A percentile compares a stretch with the other conserved stretches of the same genome.
Conservation (phyloP, 92 coral and sea anemone genomes). For the Isaurus tuberculatus region DNA sequence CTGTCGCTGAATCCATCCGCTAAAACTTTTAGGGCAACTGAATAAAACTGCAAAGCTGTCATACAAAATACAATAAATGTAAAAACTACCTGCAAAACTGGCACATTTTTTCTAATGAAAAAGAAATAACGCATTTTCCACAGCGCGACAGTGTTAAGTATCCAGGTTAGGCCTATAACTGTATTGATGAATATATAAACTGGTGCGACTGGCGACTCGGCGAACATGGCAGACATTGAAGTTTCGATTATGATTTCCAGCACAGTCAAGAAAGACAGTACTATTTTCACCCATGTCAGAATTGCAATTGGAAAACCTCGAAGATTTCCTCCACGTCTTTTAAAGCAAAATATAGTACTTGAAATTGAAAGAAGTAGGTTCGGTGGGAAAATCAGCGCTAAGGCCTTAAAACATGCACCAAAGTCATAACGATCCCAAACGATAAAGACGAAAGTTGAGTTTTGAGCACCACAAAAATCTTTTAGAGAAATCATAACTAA, state of each 20-base stretch:
- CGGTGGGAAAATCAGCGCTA: slow-evolving; percentile 78
- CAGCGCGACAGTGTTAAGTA: slow-evolving; percentile 61
- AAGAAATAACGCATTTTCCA: slow-evolving; percentile 74
- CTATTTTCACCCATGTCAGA: slow-evolving; percentile 62
- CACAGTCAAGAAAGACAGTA: slow-evolving; percentile 49
- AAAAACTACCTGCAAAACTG: slow-evolving; percentile 52
- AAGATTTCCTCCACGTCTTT: slow-evolving; percentile 46
- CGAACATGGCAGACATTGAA: slow-evolving; percentile 43
- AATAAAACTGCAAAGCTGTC: slow-evolving; percentile 65
- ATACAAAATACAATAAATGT: slow-evolving; percentile 57
- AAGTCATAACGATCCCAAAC: slow-evolving; percentile 71
- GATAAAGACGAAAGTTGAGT: slow-evolving; percentile 46
- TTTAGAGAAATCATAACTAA: slow-evolving; percentile 63
- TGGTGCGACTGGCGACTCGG: slow-evolving; percentile 63
- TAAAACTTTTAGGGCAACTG: slow-evolving; percentile 51
- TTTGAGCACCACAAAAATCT: slow-evolving; percentile 70
- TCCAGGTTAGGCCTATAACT: slow-evolving; percentile 78
- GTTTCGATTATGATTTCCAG: slow-evolving; percentile 66
- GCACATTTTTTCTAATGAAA: slow-evolving; percentile 57
- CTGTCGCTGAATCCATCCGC: slow-evolving; percentile 29
- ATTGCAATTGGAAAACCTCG: slow-evolving; percentile 43
- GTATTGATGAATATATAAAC: slow-evolving; percentile 65
- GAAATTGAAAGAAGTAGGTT: slow-evolving; percentile 69
- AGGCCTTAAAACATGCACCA: slow-evolving; percentile 78
- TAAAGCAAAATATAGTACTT: slow-evolving; percentile 66